Percentiles rank a stretch among this genome's conserved stretches.
phyloP scores from a whole-genome alignment of 2,888 invertebrate species.

The Elmis aenea region DNA sequence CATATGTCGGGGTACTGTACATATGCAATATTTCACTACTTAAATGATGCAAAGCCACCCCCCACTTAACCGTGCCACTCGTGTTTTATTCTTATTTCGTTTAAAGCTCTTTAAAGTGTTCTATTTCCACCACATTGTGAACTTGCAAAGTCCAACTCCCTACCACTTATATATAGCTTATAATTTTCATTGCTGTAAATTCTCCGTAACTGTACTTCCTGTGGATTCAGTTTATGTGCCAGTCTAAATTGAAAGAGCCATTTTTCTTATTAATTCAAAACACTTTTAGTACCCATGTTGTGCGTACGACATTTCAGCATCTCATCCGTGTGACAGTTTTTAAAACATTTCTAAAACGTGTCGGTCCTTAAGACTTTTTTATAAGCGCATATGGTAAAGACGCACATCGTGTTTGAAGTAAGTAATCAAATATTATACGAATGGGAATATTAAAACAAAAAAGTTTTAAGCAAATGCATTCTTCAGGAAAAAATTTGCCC shows the following conservation, averaged over 20 bases:
- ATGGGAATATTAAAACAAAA: no score
- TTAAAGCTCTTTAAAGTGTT: slow-evolving; percentile 17
- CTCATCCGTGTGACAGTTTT: no score
- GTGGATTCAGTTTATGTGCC: slow-evolving; percentile 27
- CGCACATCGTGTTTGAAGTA: no score
- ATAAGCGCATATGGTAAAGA: no score
- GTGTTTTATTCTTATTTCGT: slow-evolving; percentile 12
- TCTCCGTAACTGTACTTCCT: slow-evolving; percentile 39
- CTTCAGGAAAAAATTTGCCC: no score
- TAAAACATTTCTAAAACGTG: no score
- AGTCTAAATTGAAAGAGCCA: slow-evolving; percentile 34
- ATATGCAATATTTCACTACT: slow-evolving; percentile 16
- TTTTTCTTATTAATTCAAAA: slow-evolving; percentile 43
- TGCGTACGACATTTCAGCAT: no score
- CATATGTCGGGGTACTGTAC: no score
- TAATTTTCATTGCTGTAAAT: slow-evolving; percentile 36
- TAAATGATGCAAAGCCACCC: slow-evolving; percentile 23
- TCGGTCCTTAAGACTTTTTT: no score
- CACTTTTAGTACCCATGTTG: slow-evolving; percentile 34
- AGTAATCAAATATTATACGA: no score
- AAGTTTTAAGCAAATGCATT: no score
- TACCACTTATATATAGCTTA: slow-evolving; percentile 29
- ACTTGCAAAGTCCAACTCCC: slow-evolving; percentile 25
- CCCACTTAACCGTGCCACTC: slow-evolving; percentile 11
- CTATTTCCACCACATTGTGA: slow-evolving; percentile 25